Evolutionary conservation across 2,797 vertebrate genomes (phyloP).

Genomic region (Rhabdophis nuchalis): DNA sequence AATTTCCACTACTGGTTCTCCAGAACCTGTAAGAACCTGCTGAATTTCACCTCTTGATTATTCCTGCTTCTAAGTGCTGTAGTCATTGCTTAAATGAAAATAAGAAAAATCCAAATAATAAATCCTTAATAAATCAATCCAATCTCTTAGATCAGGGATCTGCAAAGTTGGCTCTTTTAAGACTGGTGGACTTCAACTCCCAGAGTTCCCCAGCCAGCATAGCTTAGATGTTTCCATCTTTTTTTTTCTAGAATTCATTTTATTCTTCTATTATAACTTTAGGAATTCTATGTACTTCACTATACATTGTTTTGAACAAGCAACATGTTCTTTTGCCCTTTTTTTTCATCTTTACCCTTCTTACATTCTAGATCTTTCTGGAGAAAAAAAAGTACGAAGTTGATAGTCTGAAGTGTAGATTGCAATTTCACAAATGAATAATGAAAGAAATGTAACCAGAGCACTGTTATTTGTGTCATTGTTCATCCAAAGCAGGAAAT

Average conservation of each 20-base stretch:
- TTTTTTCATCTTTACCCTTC: not conserved
- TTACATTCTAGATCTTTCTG: not conserved
- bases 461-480: not conserved
- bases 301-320: not conserved
- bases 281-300: not conserved
- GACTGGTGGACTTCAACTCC: too few relatives aligned
- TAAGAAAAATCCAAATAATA: not conserved
- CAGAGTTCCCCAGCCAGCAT: too few relatives aligned
- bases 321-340: not conserved
- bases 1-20: too few relatives aligned
- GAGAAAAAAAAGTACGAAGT: not conserved
- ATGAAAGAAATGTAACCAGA: not conserved
- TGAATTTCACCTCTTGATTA: not conserved
- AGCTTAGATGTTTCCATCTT: not conserved
- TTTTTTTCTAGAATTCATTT: not conserved
- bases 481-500: not conserved
- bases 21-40: too few relatives aligned
- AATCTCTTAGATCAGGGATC: not conserved
- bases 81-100: not conserved
- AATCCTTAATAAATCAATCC: not conserved
- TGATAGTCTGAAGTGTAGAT: not conserved
- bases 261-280: not conserved
- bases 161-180: too few relatives aligned
- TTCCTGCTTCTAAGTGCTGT: not conserved
- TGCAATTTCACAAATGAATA: not conserved